A percentile compares a stretch with the other conserved stretches of the same genome.
Evolutionary conservation across 2,888 invertebrate species (phyloP).

Genomic region (Serripes groenlandicus): DNA sequence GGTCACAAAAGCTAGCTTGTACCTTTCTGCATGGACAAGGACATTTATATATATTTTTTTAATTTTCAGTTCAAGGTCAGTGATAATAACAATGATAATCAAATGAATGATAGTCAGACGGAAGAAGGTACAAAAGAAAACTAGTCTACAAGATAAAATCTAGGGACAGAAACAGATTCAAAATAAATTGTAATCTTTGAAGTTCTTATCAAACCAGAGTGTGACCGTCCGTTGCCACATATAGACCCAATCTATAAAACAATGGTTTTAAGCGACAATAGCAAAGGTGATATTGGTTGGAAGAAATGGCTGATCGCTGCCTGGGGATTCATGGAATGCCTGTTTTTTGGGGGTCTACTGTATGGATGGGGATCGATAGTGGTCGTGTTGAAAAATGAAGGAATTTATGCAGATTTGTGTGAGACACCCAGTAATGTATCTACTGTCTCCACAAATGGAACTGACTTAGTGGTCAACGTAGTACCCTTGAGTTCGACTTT

Average conservation of each 20-base stretch:
- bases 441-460: conserved; percentile 1
- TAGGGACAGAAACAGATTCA: too few species aligned
- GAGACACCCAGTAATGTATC: background rate
- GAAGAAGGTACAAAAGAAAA: background rate
- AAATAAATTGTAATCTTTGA: too few species aligned
- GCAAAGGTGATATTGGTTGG: conserved; percentile 57
- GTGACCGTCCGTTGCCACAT: too few species aligned
- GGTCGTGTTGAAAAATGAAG: conserved; percentile 76
- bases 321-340: conserved; percentile 77
- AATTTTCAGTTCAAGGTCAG: too few species aligned
- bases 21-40: too few species aligned
- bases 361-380: conserved; percentile 79
- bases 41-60: too few species aligned
- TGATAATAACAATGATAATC: too few species aligned
- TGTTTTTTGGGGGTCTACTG: conserved; percentile 77
- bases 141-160: too few species aligned
- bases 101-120: too few species aligned
- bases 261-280: conserved; percentile 60
- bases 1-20: too few species aligned
- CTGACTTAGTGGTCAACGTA: conserved; percentile 23
- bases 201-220: too few species aligned
- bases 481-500: conserved; percentile 22
- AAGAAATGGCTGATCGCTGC: conserved; percentile 68
- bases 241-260: too few species aligned
- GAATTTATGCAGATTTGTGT: conserved; percentile 70